Evolutionary conservation across 2,113 vertebrate genomes (phyloP), one percentile per base, ranked within the genome.

Genomic region (Girardinichthys multiradiatus): DNA sequence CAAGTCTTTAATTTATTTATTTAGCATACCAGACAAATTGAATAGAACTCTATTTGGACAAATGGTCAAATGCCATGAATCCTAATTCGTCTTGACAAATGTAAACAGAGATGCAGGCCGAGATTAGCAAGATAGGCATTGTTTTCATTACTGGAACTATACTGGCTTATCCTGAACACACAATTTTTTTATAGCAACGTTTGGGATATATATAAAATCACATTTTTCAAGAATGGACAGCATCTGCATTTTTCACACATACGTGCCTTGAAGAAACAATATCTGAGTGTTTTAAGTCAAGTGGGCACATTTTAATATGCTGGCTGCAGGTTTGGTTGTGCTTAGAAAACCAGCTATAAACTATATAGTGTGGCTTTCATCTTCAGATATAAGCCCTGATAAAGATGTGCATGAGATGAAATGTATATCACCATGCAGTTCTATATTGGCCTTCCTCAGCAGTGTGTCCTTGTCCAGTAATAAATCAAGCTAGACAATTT

Each of bases 231-330:
- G 84, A 90, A 85, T 86, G 76, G 85, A 86, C 90, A 86, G 85
- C 90, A 75, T 90, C 87, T 85, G 89, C 92, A 92, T 94, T 92
- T 94, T 91, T 92, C 87, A 90, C 79, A 87, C 79, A 89, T 91
- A 91, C 45, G 90, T 93, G 91, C 92, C 93, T 93, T 93, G 86
- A 88, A 84, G 86, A 90, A 91, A 83, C 86, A 80, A 74, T 70
- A 68, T 74, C 51, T 0, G 19, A 66, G 82, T 83, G 87, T 91
- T 91, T 92, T 74, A 84, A 77, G 61, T 54, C 58, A 79, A 76
- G 64, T 82, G 76, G 87, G 84, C 82, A 90, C 80, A 79, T 78
- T 82, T 71, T 60, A 80, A 74, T 37, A 73, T 27, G 13, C 31
- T 33, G 64, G 76, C 35, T 63, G 68, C 26, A 19, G 75, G 80